These are phyloP conservation scores for Pristionchus mayeri DNA, from an alignment of 2,888 invertebrate genomes.

Conservation along the genomic window DNA sequence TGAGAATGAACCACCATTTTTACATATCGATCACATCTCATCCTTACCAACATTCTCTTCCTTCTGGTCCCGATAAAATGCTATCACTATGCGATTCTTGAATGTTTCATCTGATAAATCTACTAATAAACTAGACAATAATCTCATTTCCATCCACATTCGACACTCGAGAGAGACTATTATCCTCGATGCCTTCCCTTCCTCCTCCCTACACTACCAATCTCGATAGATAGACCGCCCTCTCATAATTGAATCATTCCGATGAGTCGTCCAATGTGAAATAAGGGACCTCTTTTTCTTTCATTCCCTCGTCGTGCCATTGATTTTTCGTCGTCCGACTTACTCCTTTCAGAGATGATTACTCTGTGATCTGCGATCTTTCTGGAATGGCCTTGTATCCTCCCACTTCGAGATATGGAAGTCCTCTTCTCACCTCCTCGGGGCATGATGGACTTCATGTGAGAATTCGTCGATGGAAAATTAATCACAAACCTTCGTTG, in stretches of 20 bases:
- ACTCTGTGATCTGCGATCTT: conserved; percentile 6
- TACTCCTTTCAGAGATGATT: not conserved
- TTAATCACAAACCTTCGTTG: no score
- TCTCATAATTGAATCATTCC: conserved; percentile 24
- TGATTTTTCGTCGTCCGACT: not conserved
- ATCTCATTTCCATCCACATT: not conserved
- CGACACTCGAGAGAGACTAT: no score
- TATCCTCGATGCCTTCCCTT: not conserved
- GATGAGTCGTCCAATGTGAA: conserved; percentile 10
- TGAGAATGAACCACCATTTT: not conserved
- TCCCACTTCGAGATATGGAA: conserved; percentile 8
- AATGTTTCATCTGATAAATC: conserved; percentile 11
- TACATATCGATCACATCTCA: not conserved
- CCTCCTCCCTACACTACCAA: not conserved
- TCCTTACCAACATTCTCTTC: not conserved
- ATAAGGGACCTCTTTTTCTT: conserved; percentile 1
- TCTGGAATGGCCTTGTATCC: conserved; percentile 28
- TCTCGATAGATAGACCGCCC: conserved; percentile 19
- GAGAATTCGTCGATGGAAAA: no score
- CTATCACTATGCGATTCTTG: conserved; percentile 29
- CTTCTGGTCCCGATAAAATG: conserved; percentile 23
- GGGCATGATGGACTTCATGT: not conserved
- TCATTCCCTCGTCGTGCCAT: not conserved
- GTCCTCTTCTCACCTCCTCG: not conserved
- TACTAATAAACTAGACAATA: conserved; percentile 11